Evolutionary conservation across 23 tunicate genomes (phyloP), one percentile per base, ranked within the genome.

Genomic region (Corella eumyota): DNA sequence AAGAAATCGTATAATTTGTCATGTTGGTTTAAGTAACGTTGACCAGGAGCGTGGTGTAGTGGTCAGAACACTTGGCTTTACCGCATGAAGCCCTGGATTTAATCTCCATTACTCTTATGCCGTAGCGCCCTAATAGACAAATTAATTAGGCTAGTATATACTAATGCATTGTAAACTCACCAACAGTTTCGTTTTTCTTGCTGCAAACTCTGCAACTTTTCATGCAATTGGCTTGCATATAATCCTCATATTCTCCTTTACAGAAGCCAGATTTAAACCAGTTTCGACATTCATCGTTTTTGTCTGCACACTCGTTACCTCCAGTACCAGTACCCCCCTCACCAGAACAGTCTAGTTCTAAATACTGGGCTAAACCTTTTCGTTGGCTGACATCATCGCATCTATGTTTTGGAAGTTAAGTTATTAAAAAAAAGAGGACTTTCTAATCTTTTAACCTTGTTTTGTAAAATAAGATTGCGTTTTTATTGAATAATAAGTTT

Each of bases 301-400:
- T 27, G 48, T 15, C 48, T 40, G 48, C 15, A 11, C 48, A 11
- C 48, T 11, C 15, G 48, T 15, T 15, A 40, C 13, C 15, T 40
- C 48, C 48, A 9, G 48, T 40, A 15, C 48, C 48, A 11, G 48
- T 40, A 19, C 52, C 49, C 27, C 76, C 76, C n/a, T 45, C 81
- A 7, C 26, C 59, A 7, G 25, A 31, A 40, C 81, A 75, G 30
- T 75, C 45, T 37, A 65, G 6, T 30, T 27, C 29, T 11, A 75
- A 33, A 11, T 26, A 46, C 36, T 65, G 81, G 7, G 19, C 60
- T 35, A 75, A 25, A 19, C 81, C 72, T 44, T 37, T 52, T 7
- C 6, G 22, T 38, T 75, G 81, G 50, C 34, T 37, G 7, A 24
- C 56, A 36, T 75, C 81, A n/a, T 65, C 56, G 66, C 81, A 75